Conservation (phyloP, 2,888 invertebrate genomes). For the Fissipunctia ypsillon region DNA sequence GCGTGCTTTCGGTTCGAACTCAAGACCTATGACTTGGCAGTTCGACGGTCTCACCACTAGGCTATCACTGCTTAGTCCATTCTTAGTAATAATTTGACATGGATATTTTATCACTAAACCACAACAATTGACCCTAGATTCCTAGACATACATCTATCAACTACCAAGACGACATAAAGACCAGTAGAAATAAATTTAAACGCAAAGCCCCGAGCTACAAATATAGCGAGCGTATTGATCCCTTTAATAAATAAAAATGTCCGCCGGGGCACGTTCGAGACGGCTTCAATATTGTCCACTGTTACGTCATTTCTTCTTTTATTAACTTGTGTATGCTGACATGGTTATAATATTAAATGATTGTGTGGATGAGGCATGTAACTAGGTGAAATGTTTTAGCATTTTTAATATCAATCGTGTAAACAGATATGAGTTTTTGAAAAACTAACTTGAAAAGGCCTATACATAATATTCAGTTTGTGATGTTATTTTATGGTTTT, state of each 20-base stretch:
- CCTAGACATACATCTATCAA: not conserved
- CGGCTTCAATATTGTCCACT: slow-evolving; percentile 41
- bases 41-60: too few relatives aligned
- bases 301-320: slow-evolving; percentile 28
- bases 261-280: slow-evolving; percentile 20
- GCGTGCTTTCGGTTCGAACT: too few relatives aligned
- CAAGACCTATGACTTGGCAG: too few relatives aligned
- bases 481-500: not conserved
- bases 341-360: not conserved
- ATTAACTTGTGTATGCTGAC: slow-evolving; percentile 30
- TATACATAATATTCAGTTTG: not conserved
- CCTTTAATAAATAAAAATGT: slow-evolving; percentile 49
- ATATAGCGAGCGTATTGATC: slow-evolving; percentile 41
- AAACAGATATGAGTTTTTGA: not conserved
- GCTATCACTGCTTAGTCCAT: too few relatives aligned
- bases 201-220: slow-evolving; percentile 23
- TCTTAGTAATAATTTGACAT: too few relatives aligned
- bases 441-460: not conserved
- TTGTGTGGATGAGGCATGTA: not conserved
- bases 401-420: not conserved
- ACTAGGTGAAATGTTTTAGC: not conserved
- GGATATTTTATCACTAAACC: too few relatives aligned
- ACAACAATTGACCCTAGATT: not conserved
- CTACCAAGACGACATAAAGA: not conserved
- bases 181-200: slow-evolving; percentile 39